Conservation (phyloP, 1,140 invertebrate species). For the Hyphantria cunea region DNA sequence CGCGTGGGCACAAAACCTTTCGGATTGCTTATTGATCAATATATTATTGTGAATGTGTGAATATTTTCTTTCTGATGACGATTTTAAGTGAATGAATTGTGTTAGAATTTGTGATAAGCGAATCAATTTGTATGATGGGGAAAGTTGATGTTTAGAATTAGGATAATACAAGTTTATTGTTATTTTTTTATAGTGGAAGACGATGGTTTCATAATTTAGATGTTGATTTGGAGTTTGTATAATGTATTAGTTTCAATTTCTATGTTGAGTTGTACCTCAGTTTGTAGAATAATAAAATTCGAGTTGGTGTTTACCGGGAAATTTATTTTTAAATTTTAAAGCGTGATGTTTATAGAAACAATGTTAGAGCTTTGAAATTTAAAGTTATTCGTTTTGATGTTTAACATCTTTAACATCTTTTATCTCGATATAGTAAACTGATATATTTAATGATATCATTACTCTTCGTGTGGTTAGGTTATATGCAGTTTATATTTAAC, state of each 20-base stretch:
- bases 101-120: conserved; percentile 11
- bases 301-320: neutral
- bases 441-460: too few relatives aligned
- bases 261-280: neutral
- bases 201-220: conserved; percentile 12
- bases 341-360: too few relatives aligned
- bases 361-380: too few relatives aligned
- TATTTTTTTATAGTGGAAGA: conserved; percentile 12
- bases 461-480: too few relatives aligned
- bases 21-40: conserved; percentile 25
- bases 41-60: conserved; percentile 26
- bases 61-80: conserved; percentile 12
- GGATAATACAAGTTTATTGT: conserved; percentile 26
- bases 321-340: too few relatives aligned
- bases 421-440: too few relatives aligned
- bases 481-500: too few relatives aligned
- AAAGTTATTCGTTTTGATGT: too few relatives aligned
- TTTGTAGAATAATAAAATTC: neutral
- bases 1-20: conserved; percentile 11
- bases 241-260: neutral
- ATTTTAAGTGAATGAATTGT: conserved; percentile 21
- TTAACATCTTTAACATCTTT: too few relatives aligned
- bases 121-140: conserved; percentile 23
- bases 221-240: neutral
- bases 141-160: conserved; percentile 20